Evolutionary conservation across 2,113 vertebrate genomes (phyloP), one percentile per base, ranked within the genome.

Genomic region (Copsychus sechellarum): DNA sequence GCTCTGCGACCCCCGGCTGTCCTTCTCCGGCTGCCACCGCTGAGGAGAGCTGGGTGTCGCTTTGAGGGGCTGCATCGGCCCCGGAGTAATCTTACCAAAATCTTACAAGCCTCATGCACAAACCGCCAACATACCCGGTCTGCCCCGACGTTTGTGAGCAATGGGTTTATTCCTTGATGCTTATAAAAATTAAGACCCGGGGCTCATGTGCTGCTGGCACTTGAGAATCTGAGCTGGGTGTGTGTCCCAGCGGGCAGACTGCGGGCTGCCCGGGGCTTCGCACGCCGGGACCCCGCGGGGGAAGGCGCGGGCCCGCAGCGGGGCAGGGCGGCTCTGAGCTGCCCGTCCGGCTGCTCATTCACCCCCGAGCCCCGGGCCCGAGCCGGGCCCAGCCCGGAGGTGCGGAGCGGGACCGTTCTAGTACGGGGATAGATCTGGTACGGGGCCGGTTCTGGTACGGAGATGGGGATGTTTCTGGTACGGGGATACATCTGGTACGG

Each of bases 381-480:
- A 51, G 67, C 42, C 16, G 23, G 21, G 11, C 26, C 3, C 6
- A 42, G 51, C 31, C 18, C 6, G 33, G 74, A 3, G n/a, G 21
- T 26, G 56, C 31, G 6, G 22, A 38, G 62, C 28, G 31, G 31
- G 66, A 66, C 48, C 14, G n/a, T 1, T 12, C 72, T 6, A 24
- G 14, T 2, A 1, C 42, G 7, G 47, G 43, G 76, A 29, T 3
- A 24, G n/a, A 1, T 13, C 62, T 8, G 28, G 15, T 1, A 1
- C 42, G 3, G 48, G 48, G 31, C 26, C 3, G 50, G 24, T 18
- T 26, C 42, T 25, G 8, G 23, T n/a, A 56, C 28, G 26, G 26
- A 50, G 67, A 26, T 4, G 50, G 29, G n/a, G n/a, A n/a, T n/a
- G n/a, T n/a, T 22, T 26, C 29, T 25, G 6, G 23, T 38, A 33